Base-by-base conservation (phyloP, 1,140 invertebrate genomes). In the Drosophila pallidifrons region DNA sequence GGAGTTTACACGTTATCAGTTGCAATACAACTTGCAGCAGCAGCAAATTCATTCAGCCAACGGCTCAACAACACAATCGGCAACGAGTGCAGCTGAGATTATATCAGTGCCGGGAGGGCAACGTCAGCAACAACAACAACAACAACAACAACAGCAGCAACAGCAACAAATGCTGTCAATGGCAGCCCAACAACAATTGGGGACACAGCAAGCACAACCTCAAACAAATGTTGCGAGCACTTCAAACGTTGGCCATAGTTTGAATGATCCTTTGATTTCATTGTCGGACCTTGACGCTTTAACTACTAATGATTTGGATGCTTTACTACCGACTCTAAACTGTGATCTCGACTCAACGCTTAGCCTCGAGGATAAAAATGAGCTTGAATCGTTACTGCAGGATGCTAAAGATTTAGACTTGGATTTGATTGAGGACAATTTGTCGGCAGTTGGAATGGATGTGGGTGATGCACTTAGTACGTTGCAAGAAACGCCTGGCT, bases 1-100 rank as follows among this genome's bases (percentile, higher is more conserved):
- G 92, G 94, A 95, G 75, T 94, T 94, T 82, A 94, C 94, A 52
- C 93, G 94, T 66, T 94, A 94, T 81, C 94, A 94, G 79, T 94
- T 94, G 92, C 94, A 95, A 86, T 95, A 95, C 82, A 95, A 94
- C 76, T 93, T 94, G 3, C 91, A 93, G 70, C 94, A 94, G 28
- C 88, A 91, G 45, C 83, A 89, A 71, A 70, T 86, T 5, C 67
- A 57, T 92, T 93, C 66, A 83, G 92, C 91, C 60, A 68, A 70
- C 32, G 61, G 68, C 52, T 70, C 72, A 61, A n/a, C 72, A 38
- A 10, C 35, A 52, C 55, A 73, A 45, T 5, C 80, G 32, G 15
- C 67, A 47, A 4, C 70, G 25, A 38, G 45, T 58, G 13, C 72
- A 8, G 51, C 8, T 16, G 71, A 69, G 3, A 55, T 68, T 32